Conservation (phyloP, 2,113 vertebrate species). For the Clarias macrocephalus region DNA sequence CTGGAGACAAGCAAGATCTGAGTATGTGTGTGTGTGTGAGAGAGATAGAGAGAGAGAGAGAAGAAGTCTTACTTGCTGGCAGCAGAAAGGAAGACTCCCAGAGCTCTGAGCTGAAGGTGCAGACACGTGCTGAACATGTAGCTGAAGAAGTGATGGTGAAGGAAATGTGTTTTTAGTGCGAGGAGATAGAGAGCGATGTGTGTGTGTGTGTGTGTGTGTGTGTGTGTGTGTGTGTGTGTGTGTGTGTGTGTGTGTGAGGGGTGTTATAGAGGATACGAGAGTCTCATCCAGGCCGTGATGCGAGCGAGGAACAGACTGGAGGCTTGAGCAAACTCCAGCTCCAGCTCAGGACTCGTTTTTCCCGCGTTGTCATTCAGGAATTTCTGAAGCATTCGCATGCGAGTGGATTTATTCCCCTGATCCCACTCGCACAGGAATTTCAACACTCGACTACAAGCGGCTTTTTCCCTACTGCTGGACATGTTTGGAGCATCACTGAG, state of each 20-base stretch:
- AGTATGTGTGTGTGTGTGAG: neutral
- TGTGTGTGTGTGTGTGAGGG: too few species aligned
- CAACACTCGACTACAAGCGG: conserved; percentile 70
- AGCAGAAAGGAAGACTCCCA: conserved; percentile 81
- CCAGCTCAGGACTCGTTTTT: conserved; percentile 79
- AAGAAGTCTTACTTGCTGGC: conserved; percentile 72
- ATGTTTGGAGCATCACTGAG: conserved; percentile 56
- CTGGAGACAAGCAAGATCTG: conserved; percentile 59
- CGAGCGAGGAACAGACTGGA: conserved; percentile 82
- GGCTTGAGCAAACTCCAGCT: conserved; percentile 80
- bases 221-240: too few species aligned
- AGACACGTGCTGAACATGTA: conserved; percentile 76
- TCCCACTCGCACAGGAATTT: conserved; percentile 82
- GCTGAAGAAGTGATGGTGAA: conserved; percentile 69
- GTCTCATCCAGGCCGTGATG: conserved; percentile 78
- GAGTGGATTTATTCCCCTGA: conserved; percentile 62
- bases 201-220: neutral
- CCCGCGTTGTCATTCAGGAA: conserved; percentile 75
- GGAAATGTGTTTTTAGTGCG: conserved; percentile 40
- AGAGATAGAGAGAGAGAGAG: too few species aligned
- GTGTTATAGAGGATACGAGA: conserved; percentile 75
- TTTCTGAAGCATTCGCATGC: conserved; percentile 67
- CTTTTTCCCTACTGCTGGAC: conserved; percentile 71
- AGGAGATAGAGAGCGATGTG: neutral
- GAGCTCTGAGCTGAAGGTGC: conserved; percentile 75